Evolutionary conservation across 1,140 invertebrate species (phyloP), one percentile per base, ranked within the genome.

Genomic region (Apis florea): DNA sequence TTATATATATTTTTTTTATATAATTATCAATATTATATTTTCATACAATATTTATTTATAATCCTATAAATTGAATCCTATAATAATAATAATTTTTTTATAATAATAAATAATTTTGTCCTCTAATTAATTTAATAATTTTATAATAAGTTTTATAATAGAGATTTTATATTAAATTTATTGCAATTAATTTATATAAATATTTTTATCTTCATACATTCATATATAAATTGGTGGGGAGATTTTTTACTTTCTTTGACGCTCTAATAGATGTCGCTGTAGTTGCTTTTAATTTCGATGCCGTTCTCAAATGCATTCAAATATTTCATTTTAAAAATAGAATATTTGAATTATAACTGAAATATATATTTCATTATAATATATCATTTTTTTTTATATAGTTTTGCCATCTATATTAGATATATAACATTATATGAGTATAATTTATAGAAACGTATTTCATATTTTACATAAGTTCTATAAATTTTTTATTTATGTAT

Each of bases 251-350:
- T 47, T 67, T n/a, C 64, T 67, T n/a, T 5, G 3, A 47, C 1
- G 21, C 5, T 12, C 5, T 5, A 47, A 0, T 8, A 47, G 64
- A 67, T 67, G 21, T 21, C 64, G 40, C 12, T 61, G 5, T 24
- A 24, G 12, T 15, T 47, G 11, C 31, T 1, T n/a, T 40, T 19
- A 64, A 66, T 12, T 47, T n/a, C 11, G 13, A 40, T 47, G 13
- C n/a, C 21, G 40, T 73, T 59, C 71, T n/a, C 9, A 61, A 73
- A 73, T 10, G 15, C 71, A 73, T 59, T 73, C 5, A 73, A 47
- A 73, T 0, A 11, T 59, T 49, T 12, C 15, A 24, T 6, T 15
- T 40, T 64, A 9, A 40, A 64, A 64, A n/a, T 40, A 19, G 6
- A 11, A 47, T 3, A 11, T 24, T 58, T 49, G 40, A 73, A 61